phyloP scores from a whole-genome alignment of 92 coral and sea anemone species.

The Zoanthus sansibaricus region DNA sequence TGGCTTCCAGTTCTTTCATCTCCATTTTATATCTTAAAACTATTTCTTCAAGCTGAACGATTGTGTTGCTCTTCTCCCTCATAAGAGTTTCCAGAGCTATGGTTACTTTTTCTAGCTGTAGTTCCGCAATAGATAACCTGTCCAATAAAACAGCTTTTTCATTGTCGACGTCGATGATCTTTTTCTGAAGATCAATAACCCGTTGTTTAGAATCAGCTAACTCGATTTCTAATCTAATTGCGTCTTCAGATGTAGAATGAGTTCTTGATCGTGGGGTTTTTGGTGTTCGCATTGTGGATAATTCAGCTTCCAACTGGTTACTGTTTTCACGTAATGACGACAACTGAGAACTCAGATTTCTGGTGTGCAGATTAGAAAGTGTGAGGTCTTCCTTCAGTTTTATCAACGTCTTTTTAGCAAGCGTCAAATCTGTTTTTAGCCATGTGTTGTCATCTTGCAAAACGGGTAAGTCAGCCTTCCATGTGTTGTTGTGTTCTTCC shows the following conservation, averaged over 20 bases:
- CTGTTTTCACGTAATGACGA: constrained; percentile 88
- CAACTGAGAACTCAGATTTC: constrained; percentile 78
- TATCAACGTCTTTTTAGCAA: constrained; percentile 91
- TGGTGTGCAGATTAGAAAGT: constrained; percentile 80
- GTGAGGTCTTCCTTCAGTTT: constrained; percentile 90
- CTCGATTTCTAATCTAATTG: constrained; percentile 77
- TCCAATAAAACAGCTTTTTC: constrained; percentile 69
- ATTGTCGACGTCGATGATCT: constrained; percentile 70
- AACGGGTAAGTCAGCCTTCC: background rate
- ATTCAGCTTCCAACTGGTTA: constrained; percentile 82
- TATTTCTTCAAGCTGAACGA: constrained; percentile 27
- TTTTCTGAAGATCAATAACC: constrained; percentile 81
- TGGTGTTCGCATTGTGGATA: constrained; percentile 76
- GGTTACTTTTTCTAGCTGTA: constrained; percentile 37
- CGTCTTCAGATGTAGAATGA: constrained; percentile 59
- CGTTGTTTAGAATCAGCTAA: constrained; percentile 82
- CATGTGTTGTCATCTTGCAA: constrained; percentile 72
- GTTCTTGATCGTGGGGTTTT: constrained; percentile 49
- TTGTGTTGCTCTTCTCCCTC: constrained; percentile 34
- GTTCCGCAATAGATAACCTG: constrained; percentile 27
- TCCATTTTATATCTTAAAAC: constrained; percentile 30
- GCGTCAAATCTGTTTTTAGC: constrained; percentile 79
- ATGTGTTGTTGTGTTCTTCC: background rate
- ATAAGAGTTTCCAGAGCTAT: constrained; percentile 33
- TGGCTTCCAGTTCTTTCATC: constrained; percentile 20